Evolutionary conservation across 1,140 invertebrate species (phyloP).

Genomic region (Argopecten irradians): DNA sequence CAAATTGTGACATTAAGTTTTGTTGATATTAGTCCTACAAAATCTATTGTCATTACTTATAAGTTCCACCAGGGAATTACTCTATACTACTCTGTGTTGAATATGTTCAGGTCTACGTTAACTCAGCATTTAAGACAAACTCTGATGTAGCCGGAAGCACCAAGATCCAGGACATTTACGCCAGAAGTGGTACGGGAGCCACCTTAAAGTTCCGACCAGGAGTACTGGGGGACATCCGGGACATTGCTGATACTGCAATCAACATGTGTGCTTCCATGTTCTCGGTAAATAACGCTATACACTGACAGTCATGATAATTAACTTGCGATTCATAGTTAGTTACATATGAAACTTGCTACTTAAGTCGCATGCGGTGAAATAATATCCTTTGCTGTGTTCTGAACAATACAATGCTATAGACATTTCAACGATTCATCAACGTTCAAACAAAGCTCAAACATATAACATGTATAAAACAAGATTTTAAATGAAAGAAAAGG

Average conservation of each 20-base stretch:
- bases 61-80: neutral
- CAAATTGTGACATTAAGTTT: too few relatives aligned
- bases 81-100: neutral
- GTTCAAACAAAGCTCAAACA: too few relatives aligned
- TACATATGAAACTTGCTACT: too few relatives aligned
- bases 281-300: constrained; percentile 57
- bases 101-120: constrained; percentile 39
- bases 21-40: neutral
- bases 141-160: constrained; percentile 35
- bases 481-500: too few relatives aligned
- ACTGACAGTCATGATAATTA: too few relatives aligned
- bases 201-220: constrained; percentile 40
- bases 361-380: too few relatives aligned
- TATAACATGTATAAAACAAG: too few relatives aligned
- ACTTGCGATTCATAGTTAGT: too few relatives aligned
- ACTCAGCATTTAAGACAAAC: constrained; percentile 42
- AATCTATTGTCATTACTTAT: neutral
- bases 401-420: neutral
- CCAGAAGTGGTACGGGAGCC: constrained; percentile 52
- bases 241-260: constrained; percentile 53
- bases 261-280: constrained; percentile 55
- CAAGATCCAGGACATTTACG: constrained; percentile 46
- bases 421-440: neutral
- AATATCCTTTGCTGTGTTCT: too few relatives aligned
- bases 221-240: constrained; percentile 32